Percentiles rank a stretch among this genome's conserved stretches.
These are phyloP conservation scores for Lathamus discolor DNA, from an alignment of 2,113 vertebrate genomes.

Conservation along the genomic window DNA sequence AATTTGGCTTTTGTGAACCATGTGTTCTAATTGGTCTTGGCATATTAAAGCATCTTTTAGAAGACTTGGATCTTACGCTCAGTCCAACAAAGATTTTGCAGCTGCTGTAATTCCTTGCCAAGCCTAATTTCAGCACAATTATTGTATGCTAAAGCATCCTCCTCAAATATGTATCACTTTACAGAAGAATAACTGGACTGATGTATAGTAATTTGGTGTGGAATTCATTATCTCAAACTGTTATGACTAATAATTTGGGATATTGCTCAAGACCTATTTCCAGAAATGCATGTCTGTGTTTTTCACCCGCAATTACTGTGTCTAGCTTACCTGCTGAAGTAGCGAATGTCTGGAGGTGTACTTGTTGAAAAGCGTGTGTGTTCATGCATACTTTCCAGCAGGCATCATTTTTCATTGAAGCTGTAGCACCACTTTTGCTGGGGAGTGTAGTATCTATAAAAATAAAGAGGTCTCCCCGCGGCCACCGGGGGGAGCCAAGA, in stretches of 20 bases:
- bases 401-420: not conserved
- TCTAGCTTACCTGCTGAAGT: not conserved
- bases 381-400: not conserved
- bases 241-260: not conserved
- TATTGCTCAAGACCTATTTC: not conserved
- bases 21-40: not conserved
- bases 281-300: not conserved
- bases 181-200: not conserved
- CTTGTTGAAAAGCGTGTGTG: not conserved
- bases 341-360: too few species aligned
- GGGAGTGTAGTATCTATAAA: not conserved
- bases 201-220: not conserved
- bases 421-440: not conserved
- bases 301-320: not conserved
- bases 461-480: accelerated
- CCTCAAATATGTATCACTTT: not conserved
- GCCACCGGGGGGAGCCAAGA: not conserved
- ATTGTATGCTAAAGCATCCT: not conserved
- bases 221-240: not conserved
- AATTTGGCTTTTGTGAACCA: not conserved
- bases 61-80: not conserved
- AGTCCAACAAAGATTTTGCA: not conserved
- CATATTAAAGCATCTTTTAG: not conserved
- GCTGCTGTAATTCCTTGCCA: not conserved
- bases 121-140: not conserved